A percentile compares a stretch with the other conserved stretches of the same genome.
Conservation (phyloP, 2,888 invertebrate species). For the Chrysolina americana region DNA sequence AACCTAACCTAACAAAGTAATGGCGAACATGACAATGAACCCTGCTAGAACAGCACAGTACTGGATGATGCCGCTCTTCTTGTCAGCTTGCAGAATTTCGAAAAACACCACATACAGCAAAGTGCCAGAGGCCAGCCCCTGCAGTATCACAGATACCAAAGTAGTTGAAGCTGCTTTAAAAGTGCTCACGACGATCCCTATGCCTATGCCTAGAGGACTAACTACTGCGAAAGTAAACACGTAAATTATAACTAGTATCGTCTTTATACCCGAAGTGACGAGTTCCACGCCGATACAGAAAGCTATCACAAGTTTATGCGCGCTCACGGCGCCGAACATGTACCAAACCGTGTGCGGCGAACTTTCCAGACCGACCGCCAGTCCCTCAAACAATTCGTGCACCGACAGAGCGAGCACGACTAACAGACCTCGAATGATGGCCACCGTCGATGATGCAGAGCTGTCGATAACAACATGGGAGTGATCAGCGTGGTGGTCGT, state of each 20-base stretch:
- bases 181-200: constrained; percentile 79
- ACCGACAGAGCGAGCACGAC: constrained; percentile 88
- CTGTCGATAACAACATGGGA: constrained; percentile 58
- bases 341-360: constrained; percentile 74
- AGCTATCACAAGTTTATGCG: constrained; percentile 89
- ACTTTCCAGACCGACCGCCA: constrained; percentile 85
- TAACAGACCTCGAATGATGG: constrained; percentile 78
- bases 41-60: constrained; percentile 79
- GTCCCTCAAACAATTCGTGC: constrained; percentile 89
- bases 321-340: constrained; percentile 87
- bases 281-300: constrained; percentile 91
- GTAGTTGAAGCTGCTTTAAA: constrained; percentile 74
- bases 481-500: constrained; percentile 55
- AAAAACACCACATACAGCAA: constrained; percentile 97
- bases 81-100: constrained; percentile 83
- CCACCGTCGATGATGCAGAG: constrained; percentile 61
- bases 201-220: constrained; percentile 85
- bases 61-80: constrained; percentile 76
- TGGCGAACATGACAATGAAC: constrained; percentile 80
- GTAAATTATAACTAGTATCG: constrained; percentile 76
- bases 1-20: constrained; percentile 46
- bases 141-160: constrained; percentile 77
- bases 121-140: constrained; percentile 94
- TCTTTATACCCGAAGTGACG: constrained; percentile 79
- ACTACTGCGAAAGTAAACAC: constrained; percentile 84